Percentiles rank a stretch among this genome's conserved stretches.
Conservation (phyloP, 2,888 invertebrate genomes). For the Amitus sp. region DNA sequence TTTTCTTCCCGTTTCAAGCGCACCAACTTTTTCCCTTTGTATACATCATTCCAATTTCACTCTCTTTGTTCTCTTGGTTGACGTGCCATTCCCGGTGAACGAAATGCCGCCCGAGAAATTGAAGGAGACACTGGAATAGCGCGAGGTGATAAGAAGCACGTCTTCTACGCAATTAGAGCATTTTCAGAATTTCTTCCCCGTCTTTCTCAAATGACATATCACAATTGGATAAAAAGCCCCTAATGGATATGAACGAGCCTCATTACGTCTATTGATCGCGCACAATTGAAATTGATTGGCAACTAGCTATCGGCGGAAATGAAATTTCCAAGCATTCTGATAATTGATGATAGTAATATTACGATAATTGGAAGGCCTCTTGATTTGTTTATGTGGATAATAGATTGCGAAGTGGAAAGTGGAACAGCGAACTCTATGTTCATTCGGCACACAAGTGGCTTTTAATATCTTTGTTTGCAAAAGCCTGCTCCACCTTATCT, state of each 20-base stretch:
- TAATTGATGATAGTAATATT: too few species aligned
- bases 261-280: too few species aligned
- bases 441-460: slow-evolving; percentile 17
- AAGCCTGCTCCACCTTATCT: slow-evolving; percentile 25
- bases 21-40: slow-evolving; percentile 28
- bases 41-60: slow-evolving; percentile 30
- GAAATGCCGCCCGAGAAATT: slow-evolving; percentile 22
- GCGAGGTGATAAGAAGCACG: slow-evolving; percentile 14
- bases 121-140: slow-evolving; percentile 11
- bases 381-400: neutral
- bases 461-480: slow-evolving; percentile 24
- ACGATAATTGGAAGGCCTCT: too few species aligned
- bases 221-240: too few species aligned
- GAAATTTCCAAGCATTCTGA: too few species aligned
- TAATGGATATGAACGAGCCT: too few species aligned
- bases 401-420: slow-evolving; percentile 11
- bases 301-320: too few species aligned
- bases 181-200: neutral
- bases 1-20: slow-evolving; percentile 21
- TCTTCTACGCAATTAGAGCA: slow-evolving; percentile 16
- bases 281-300: neutral
- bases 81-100: slow-evolving; percentile 19
- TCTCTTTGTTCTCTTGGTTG: slow-evolving; percentile 26
- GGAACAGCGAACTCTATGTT: slow-evolving; percentile 7
- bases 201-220: too few species aligned